Percentiles rank a stretch among this genome's conserved stretches.
phyloP scores from a whole-genome alignment of 1,140 invertebrate species.

The Cyphomyrmex costatus region DNA sequence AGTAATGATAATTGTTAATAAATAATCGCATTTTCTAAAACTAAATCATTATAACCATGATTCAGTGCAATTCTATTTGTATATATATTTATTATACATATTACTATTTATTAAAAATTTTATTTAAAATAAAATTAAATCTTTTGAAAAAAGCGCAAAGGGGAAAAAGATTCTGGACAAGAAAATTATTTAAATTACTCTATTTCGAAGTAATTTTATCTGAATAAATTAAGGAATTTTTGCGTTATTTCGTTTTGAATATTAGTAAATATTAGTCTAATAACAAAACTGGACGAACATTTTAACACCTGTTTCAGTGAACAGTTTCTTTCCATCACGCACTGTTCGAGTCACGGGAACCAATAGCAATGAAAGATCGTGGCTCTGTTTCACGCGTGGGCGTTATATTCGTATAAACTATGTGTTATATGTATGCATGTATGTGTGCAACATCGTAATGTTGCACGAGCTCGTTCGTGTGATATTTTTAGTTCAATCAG shows the following conservation, averaged over 20 bases:
- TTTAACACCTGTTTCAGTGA: not conserved
- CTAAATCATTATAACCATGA: not conserved
- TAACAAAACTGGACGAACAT: not conserved
- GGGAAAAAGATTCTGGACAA: not conserved
- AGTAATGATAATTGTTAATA: not conserved
- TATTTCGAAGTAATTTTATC: not conserved
- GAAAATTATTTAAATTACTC: no score
- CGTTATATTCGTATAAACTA: conserved; percentile 22
- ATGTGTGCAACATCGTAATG: not conserved
- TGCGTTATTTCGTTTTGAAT: not conserved
- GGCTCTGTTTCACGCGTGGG: conserved; percentile 19
- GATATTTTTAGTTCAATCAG: conserved; percentile 72
- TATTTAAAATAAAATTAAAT: not conserved
- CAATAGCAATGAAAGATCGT: conserved; percentile 26
- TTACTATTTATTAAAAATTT: not conserved
- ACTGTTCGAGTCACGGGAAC: not conserved
- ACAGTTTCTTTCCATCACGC: not conserved
- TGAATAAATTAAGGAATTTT: not conserved
- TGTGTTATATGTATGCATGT: conserved; percentile 14
- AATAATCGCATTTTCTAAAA: conserved; percentile 11
- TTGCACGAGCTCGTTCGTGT: conserved; percentile 21
- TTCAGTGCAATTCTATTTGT: not conserved
- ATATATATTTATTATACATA: not conserved
- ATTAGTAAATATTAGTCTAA: conserved; percentile 5
- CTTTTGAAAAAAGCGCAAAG: not conserved